A percentile compares a stretch with the other conserved stretches of the same genome.
Evolutionary conservation across 2,888 invertebrate species (phyloP).

Genomic region (Rugalucina vietnamica): DNA sequence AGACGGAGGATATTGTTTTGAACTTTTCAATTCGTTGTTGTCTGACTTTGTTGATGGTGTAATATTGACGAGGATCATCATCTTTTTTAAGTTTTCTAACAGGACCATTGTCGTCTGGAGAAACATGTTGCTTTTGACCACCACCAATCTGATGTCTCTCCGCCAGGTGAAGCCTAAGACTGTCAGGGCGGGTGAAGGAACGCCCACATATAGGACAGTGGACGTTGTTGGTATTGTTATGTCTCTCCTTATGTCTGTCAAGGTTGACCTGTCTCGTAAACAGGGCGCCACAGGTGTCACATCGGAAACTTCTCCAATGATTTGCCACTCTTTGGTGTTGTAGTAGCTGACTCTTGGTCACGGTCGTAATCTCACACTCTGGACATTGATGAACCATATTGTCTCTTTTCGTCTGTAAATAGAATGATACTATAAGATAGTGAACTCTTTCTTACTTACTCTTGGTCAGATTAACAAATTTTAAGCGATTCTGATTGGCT

Average conservation of each 20-base stretch:
- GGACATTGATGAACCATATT: too few species aligned
- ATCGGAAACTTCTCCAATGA: slow-evolving; percentile 19
- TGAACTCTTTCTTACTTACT: too few species aligned
- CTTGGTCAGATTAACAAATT: too few species aligned
- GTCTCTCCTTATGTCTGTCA: slow-evolving; percentile 25
- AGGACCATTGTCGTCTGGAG: background rate
- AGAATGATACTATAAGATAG: too few species aligned
- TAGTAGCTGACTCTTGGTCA: slow-evolving; percentile 1
- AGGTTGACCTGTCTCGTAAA: slow-evolving; percentile 30
- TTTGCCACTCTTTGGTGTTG: slow-evolving; percentile 12
- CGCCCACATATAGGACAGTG: slow-evolving; percentile 9
- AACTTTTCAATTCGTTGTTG: background rate
- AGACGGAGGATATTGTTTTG: background rate
- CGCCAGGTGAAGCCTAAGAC: slow-evolving; percentile 19
- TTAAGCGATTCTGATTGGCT: too few species aligned
- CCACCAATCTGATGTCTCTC: slow-evolving; percentile 15
- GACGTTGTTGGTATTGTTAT: background rate
- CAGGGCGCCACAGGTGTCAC: background rate
- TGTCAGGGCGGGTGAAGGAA: slow-evolving; percentile 18
- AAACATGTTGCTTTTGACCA: slow-evolving; percentile 13
- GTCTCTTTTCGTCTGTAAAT: too few species aligned
- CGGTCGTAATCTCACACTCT: background rate
- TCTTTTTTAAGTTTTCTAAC: background rate
- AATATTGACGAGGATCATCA: slow-evolving; percentile 14
- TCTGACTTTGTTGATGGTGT: slow-evolving; percentile 2